Conservation (phyloP, 2,797 vertebrate species). For the Chromobotia macracanthus region DNA sequence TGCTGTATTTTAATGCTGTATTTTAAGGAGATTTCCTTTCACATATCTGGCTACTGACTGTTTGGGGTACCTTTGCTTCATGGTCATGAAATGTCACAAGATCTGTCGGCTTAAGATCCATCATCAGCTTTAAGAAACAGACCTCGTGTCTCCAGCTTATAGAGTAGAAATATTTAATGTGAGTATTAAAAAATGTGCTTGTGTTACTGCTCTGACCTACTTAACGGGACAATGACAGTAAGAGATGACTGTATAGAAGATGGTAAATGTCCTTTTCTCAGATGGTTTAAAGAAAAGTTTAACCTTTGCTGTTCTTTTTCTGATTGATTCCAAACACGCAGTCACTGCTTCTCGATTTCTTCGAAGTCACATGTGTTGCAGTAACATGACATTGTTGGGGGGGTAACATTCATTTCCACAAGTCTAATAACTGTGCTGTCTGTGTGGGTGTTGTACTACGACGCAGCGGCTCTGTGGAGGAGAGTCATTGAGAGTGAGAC, state of each 20-base stretch:
- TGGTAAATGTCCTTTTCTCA: not conserved
- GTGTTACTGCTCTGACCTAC: conserved; percentile 14
- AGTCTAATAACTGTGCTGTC: conserved; percentile 8
- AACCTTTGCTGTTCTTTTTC: conserved; percentile 8
- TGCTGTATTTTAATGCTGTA: too few species aligned
- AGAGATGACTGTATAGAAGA: conserved; percentile 19
- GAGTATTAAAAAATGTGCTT: too few species aligned
- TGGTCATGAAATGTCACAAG: too few species aligned
- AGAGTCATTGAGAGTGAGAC: conserved; percentile 29
- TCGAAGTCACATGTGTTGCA: conserved; percentile 68
- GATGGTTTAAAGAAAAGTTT: conserved; percentile 18
- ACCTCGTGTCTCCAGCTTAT: too few species aligned
- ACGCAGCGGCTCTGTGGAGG: not conserved
- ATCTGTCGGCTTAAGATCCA: too few species aligned
- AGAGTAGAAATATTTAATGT: too few species aligned
- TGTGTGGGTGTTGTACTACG: conserved; percentile 6
- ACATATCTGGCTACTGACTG: too few species aligned
- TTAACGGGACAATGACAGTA: not conserved
- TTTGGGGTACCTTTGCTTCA: too few species aligned
- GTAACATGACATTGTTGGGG: conserved; percentile 52
- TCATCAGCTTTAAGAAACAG: too few species aligned
- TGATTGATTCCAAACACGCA: conserved; percentile 15
- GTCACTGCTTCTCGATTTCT: conserved; percentile 61
- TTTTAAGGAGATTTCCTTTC: too few species aligned
- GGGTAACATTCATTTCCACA: conserved; percentile 53